Evolutionary conservation across 2,888 invertebrate genomes (phyloP).

Genomic region (Drosophila flavopinicola): DNA sequence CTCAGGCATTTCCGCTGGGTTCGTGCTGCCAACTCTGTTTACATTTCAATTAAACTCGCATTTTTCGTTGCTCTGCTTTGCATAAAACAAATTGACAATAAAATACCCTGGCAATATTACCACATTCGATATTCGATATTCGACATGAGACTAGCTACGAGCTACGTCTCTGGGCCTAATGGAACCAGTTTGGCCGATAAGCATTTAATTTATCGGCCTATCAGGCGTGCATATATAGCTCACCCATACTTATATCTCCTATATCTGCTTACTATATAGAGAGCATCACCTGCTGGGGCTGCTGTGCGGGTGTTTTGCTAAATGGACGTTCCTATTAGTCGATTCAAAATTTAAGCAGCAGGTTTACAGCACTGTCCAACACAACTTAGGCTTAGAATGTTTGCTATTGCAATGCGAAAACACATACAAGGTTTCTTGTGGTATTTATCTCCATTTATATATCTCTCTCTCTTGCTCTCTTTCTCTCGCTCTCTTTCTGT

Average conservation of each 20-base stretch:
- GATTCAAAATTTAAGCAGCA: slow-evolving; percentile 29
- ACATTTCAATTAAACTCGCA: slow-evolving; percentile 56
- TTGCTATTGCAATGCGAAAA: too few relatives aligned
- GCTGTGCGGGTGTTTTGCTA: slow-evolving; percentile 64
- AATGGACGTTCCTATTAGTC: slow-evolving; percentile 30
- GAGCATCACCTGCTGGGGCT: slow-evolving; percentile 4
- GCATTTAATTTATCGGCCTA: slow-evolving; percentile 68
- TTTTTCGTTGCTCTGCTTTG: slow-evolving; percentile 34
- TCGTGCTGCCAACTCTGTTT: slow-evolving; percentile 45
- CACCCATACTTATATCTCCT: not conserved
- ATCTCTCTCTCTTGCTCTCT: too few relatives aligned
- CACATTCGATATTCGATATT: too few relatives aligned
- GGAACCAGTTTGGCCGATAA: slow-evolving; percentile 76
- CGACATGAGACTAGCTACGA: too few relatives aligned
- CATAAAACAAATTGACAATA: slow-evolving; percentile 65
- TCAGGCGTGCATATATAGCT: slow-evolving; percentile 17
- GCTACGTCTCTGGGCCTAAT: slow-evolving; percentile 52
- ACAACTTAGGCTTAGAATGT: too few relatives aligned
- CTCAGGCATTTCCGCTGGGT: slow-evolving; percentile 36
- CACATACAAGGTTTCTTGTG: too few relatives aligned
- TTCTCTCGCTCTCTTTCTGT: too few relatives aligned
- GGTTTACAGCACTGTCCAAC: slow-evolving; percentile 44
- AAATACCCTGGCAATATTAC: slow-evolving; percentile 49
- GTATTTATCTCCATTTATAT: too few relatives aligned
- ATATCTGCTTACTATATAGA: slow-evolving; percentile 10